phyloP scores from a whole-genome alignment of 2,888 invertebrate genomes.

The Tinea trinotella region DNA sequence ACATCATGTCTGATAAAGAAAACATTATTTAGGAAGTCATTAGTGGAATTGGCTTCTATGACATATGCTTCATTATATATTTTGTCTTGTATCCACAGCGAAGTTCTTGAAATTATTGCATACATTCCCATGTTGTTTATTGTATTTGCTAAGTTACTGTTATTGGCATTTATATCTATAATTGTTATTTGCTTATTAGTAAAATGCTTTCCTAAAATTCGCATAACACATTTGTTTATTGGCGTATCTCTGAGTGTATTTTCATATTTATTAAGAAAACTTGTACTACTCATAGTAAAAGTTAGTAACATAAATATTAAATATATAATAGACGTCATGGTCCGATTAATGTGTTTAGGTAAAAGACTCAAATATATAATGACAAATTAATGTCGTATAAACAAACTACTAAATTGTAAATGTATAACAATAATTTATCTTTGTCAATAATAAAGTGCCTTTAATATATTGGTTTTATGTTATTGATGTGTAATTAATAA shows the following conservation, averaged over 20 bases:
- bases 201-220: not conserved
- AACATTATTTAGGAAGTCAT: not conserved
- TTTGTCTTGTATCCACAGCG: slow-evolving; percentile 4
- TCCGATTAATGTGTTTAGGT: not conserved
- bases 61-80: not conserved
- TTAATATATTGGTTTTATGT: too few relatives aligned
- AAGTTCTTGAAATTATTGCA: slow-evolving; percentile 3
- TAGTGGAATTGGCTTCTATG: not conserved
- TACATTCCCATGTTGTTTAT: not conserved
- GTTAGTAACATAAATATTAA: not conserved
- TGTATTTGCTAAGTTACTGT: not conserved
- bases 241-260: not conserved
- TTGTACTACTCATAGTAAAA: not conserved
- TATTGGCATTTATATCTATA: not conserved
- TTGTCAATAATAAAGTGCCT: too few relatives aligned
- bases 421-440: too few relatives aligned
- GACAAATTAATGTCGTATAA: too few relatives aligned
- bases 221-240: not conserved
- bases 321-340: not conserved
- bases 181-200: not conserved
- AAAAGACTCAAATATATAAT: not conserved
- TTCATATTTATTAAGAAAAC: not conserved
- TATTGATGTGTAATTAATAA: too few relatives aligned
- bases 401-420: too few relatives aligned
- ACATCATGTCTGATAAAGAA: slow-evolving; percentile 26